A percentile compares a stretch with the other conserved stretches of the same genome.
phyloP scores from a whole-genome alignment of 2,797 vertebrate genomes.

The Artibeus jamaicensis region DNA sequence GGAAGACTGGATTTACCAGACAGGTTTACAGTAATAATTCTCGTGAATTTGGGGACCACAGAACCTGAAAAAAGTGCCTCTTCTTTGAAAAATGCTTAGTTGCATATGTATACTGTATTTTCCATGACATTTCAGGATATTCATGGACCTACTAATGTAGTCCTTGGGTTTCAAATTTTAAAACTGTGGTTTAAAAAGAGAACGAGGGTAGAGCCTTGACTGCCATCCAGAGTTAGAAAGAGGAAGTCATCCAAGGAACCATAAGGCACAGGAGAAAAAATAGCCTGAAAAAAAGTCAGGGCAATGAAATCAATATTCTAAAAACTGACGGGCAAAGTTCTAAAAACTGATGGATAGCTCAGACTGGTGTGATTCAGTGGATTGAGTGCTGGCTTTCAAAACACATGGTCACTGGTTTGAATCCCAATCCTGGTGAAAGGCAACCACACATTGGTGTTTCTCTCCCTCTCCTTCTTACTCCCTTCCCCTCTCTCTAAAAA shows the following conservation, averaged over 20 bases:
- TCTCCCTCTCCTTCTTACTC: too few relatives aligned
- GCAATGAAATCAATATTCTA: neutral
- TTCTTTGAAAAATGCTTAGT: conserved; percentile 19
- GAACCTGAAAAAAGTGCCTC: neutral
- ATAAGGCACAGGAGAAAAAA: neutral
- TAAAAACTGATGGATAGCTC: neutral
- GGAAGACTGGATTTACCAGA: neutral
- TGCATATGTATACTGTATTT: neutral
- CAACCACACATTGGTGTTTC: too few relatives aligned
- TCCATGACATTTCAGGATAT: neutral
- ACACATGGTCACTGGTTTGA: too few relatives aligned
- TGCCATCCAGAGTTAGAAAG: neutral
- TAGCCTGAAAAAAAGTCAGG: neutral
- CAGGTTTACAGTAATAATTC: neutral
- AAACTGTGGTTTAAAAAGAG: conserved; percentile 5
- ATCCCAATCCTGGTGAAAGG: too few relatives aligned
- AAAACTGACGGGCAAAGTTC: neutral
- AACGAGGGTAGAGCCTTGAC: neutral
- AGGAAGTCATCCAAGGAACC: neutral
- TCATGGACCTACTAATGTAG: neutral
- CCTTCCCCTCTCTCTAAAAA: too few relatives aligned
- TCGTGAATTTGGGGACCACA: neutral
- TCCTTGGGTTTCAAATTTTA: conserved; percentile 12
- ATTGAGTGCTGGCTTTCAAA: too few relatives aligned
- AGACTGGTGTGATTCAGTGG: too few relatives aligned